Base-by-base conservation (phyloP, 2,797 vertebrate genomes). In the Onychomys leucogaster region DNA sequence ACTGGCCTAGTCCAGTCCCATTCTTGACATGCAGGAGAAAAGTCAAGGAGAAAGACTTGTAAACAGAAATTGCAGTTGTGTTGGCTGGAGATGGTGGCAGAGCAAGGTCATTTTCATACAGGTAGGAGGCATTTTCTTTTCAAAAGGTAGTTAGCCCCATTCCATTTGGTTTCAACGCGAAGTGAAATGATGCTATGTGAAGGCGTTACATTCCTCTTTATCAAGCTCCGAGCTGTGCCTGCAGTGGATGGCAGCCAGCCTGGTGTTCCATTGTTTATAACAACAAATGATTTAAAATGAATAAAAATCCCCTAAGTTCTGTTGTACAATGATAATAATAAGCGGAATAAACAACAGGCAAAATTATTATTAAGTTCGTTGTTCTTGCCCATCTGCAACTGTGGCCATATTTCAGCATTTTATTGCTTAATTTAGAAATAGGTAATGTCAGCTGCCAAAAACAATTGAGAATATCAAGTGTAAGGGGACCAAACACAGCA, bases 281-380 rank as follows among this genome's bases (percentile, higher is more conserved):
- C 61, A 93, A 95, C 95, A 97, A 96, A 90, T 95, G 61, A 89
- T 91, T 97, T 94, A 71, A 96, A 96, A 81, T 85, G 87, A 93
- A 86, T 96, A 93, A 94, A 93, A 94, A 46, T 83, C 34, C 55
- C 57, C 3, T 32, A 90, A 83, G 41, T 96, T 93, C 88, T 97
- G 67, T 84, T 93, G 46, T 69, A 93, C 85, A 77, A 85, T 57
- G 90, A 90, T 93, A 93, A 92, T 90, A 93, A 90, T 52, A 92
- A 75, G 8, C 83, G 59, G 6, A 57, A 75, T 25, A 94, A 82
- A 76, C 89, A 89, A n/a, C 71, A 96, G 91, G 46, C 83, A 94
- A 84, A 86, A 93, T 97, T 63, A 94, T 92, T 92, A 57, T 92
- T 96, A 94, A 14, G 43, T 85, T 89, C 0, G 19, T 67, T 90